Percentiles rank a stretch among this genome's conserved stretches.
Evolutionary conservation across 2,113 vertebrate genomes (phyloP).

Genomic region (Cinclus mexicanus): DNA sequence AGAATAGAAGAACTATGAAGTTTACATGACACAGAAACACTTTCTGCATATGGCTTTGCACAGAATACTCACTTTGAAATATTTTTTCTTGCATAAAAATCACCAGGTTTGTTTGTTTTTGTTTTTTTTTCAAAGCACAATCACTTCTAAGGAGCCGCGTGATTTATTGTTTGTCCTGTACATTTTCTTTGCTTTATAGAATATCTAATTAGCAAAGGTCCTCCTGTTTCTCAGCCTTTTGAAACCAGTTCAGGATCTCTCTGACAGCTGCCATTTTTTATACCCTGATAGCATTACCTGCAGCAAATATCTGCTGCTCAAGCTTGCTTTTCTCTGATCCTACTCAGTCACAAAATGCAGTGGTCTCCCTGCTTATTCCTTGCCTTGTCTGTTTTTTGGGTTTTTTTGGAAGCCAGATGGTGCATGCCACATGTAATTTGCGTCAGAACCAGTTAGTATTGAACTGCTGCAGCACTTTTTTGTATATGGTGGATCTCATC

Average conservation of each 20-base stretch:
- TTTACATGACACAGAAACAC: slow-evolving; percentile 23
- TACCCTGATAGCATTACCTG: slow-evolving; percentile 56
- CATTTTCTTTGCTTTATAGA: slow-evolving; percentile 31
- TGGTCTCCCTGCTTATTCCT: background rate
- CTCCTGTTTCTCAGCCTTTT: slow-evolving; percentile 24
- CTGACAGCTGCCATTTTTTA: slow-evolving; percentile 60
- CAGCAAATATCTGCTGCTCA: slow-evolving; percentile 56
- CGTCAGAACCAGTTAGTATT: slow-evolving; percentile 57
- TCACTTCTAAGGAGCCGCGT: slow-evolving; percentile 32
- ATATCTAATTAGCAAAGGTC: slow-evolving; percentile 51
- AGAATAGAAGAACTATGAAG: slow-evolving; percentile 38
- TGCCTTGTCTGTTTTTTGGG: background rate
- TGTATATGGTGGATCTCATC: background rate
- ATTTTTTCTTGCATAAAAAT: slow-evolving; percentile 30
- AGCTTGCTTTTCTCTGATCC: slow-evolving; percentile 60
- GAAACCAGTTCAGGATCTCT: slow-evolving; percentile 31
- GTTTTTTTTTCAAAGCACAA: background rate
- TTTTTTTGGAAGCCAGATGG: slow-evolving; percentile 54
- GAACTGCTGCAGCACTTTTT: background rate
- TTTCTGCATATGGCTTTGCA: slow-evolving; percentile 30
- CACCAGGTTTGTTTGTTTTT: accelerated
- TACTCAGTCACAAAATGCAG: slow-evolving; percentile 26
- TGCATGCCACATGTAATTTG: slow-evolving; percentile 56
- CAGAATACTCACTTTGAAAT: slow-evolving; percentile 32
- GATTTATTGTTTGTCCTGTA: slow-evolving; percentile 53